These are phyloP conservation scores for Aspidoscelis tigris DNA, from an alignment of 2,113 vertebrate genomes.

Conservation along the genomic window DNA sequence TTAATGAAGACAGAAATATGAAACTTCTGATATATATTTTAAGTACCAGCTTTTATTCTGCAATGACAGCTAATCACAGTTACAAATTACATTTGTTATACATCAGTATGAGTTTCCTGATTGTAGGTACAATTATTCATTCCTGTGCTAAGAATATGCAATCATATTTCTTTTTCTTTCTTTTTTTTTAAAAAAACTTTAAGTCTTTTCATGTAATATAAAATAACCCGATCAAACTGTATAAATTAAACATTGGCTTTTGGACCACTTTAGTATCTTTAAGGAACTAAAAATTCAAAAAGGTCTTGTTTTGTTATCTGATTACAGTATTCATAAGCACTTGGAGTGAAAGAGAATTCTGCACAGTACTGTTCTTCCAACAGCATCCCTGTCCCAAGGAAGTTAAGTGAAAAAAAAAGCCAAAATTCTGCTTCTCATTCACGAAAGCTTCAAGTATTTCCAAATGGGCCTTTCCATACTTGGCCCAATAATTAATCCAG, in stretches of 20 bases:
- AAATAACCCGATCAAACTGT: slow-evolving; percentile 12
- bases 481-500: too few species aligned
- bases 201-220: neutral
- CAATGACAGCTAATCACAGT: slow-evolving; percentile 30
- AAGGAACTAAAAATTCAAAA: neutral
- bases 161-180: neutral
- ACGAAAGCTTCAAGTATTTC: too few species aligned
- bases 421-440: too few species aligned
- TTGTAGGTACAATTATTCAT: neutral
- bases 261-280: neutral
- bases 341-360: neutral
- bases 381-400: neutral
- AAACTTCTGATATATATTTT: slow-evolving; percentile 31
- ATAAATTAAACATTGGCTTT: neutral
- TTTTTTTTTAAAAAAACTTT: neutral
- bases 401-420: too few species aligned
- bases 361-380: neutral
- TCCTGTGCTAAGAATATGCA: neutral
- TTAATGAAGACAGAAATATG: slow-evolving; percentile 43
- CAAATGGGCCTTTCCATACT: too few species aligned
- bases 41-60: slow-evolving; percentile 10
- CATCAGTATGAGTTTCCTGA: fast-evolving
- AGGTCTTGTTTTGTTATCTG: neutral
- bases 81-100: neutral
- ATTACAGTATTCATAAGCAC: neutral